phyloP scores from a whole-genome alignment of 2,113 vertebrate genomes.

The Aspiorhynchus laticeps region DNA sequence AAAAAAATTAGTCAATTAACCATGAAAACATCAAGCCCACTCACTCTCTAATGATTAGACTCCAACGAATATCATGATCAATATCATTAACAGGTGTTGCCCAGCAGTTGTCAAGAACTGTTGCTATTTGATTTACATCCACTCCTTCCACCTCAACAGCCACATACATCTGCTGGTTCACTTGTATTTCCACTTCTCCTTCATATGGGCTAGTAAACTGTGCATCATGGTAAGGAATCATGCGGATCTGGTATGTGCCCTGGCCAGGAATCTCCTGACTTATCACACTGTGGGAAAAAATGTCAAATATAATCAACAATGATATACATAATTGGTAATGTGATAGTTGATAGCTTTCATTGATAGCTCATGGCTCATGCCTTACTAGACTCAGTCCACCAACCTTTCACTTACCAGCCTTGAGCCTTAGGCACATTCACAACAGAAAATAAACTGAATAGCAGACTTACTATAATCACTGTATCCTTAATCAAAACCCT shows the following conservation, averaged over 20 bases:
- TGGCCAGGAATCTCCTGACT: slow-evolving; percentile 31
- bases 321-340: neutral
- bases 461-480: neutral
- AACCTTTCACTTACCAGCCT: neutral
- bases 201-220: slow-evolving; percentile 31
- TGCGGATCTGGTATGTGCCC: slow-evolving; percentile 46
- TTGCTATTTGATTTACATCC: slow-evolving; percentile 39
- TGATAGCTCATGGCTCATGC: neutral
- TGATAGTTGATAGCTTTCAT: neutral
- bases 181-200: slow-evolving; percentile 15
- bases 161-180: slow-evolving; percentile 54
- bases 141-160: slow-evolving; percentile 46
- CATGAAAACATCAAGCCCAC: neutral
- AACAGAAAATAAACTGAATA: neutral
- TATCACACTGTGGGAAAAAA: slow-evolving; percentile 42
- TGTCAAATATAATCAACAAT: neutral
- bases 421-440: neutral
- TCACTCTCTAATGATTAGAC: slow-evolving; percentile 59
- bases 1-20: neutral
- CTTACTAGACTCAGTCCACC: neutral
- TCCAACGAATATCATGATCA: slow-evolving; percentile 45
- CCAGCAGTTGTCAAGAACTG: slow-evolving; percentile 62
- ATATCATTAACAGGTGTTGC: slow-evolving; percentile 54
- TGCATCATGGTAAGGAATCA: slow-evolving; percentile 52
- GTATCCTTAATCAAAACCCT: neutral